These are phyloP conservation scores for Chironomus tentans DNA, from an alignment of 2,888 invertebrate species.

Conservation along the genomic window DNA sequence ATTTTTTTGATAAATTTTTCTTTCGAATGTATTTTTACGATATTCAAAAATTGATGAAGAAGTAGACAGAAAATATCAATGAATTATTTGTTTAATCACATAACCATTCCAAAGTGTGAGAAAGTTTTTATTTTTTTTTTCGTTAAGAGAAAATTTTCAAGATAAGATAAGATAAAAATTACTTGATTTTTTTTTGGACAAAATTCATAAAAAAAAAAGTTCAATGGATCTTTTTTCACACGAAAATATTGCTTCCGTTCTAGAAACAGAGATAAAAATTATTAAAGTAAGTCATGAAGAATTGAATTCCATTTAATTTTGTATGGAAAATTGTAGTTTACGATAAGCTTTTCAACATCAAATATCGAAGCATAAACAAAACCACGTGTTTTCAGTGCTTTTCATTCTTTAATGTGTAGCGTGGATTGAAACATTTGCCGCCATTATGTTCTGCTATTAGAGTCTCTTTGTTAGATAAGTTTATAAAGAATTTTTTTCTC, in stretches of 20 bases:
- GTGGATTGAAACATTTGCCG: slow-evolving; percentile 19
- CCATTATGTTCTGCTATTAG: slow-evolving; percentile 12
- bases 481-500: not conserved
- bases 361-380: slow-evolving; percentile 25
- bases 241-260: too few species aligned
- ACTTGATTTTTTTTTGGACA: too few species aligned
- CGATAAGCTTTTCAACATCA: not conserved
- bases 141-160: too few species aligned
- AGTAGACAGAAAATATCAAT: slow-evolving; percentile 1
- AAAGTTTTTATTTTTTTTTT: not conserved
- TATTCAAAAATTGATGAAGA: not conserved
- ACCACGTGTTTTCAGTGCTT: slow-evolving; percentile 24
- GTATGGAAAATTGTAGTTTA: too few species aligned
- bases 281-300: too few species aligned
- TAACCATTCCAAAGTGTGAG: slow-evolving; percentile 7
- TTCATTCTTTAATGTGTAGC: slow-evolving; percentile 11
- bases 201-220: too few species aligned
- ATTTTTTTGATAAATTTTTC: not conserved
- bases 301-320: too few species aligned
- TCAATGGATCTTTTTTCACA: too few species aligned
- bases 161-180: too few species aligned
- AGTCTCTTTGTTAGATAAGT: not conserved
- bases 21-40: not conserved
- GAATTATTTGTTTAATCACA: not conserved
- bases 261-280: too few species aligned